Conservation (phyloP, 1,140 invertebrate species). For the Microplitis demolitor region DNA sequence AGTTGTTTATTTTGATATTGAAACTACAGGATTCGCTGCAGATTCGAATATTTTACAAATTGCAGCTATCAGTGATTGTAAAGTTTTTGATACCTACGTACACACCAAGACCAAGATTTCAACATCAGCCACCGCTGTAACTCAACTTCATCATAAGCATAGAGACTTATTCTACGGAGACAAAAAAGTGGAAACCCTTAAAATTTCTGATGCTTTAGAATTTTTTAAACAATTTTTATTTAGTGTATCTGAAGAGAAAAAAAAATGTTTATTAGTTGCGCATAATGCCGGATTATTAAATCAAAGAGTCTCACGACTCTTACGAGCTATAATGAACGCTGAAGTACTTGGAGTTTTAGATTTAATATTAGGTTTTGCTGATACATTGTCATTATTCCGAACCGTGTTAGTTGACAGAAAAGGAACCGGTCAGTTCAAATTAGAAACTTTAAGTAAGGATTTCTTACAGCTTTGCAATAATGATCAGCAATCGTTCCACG, state of each 20-base stretch:
- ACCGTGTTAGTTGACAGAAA: background rate
- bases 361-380: background rate
- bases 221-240: background rate
- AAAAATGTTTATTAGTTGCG: background rate
- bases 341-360: background rate
- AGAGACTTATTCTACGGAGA: background rate
- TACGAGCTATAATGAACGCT: background rate
- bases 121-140: background rate
- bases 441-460: background rate
- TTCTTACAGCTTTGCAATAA: background rate
- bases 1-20: conserved; percentile 20
- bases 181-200: background rate
- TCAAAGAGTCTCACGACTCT: background rate
- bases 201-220: background rate
- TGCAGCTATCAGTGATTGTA: background rate
- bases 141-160: background rate
- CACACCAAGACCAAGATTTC: background rate
- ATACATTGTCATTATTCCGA: background rate
- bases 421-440: background rate
- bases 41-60: conserved; percentile 18
- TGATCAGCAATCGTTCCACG: background rate
- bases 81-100: background rate
- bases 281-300: background rate
- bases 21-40: conserved; percentile 10
- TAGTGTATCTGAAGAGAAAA: background rate